Evolutionary conservation across 2,113 vertebrate species (phyloP), one percentile per base, ranked within the genome.

Genomic region (Dipodomys ordii): DNA sequence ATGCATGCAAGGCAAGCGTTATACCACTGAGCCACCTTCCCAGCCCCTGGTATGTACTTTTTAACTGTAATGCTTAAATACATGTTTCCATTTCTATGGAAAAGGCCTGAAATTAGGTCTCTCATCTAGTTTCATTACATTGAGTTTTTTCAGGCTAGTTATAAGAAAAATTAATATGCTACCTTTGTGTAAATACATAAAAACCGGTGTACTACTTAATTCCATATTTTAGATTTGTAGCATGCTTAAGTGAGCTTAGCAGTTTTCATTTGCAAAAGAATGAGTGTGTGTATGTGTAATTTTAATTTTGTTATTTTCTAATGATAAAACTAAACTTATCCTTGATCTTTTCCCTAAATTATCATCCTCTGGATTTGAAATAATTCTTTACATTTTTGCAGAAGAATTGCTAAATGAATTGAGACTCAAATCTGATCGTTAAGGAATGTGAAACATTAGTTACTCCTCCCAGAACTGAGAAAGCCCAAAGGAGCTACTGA

Each of bases 71-170:
- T n/a, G 79, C 13, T 15, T 67, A 25, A 7, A 1, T n/a, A 6
- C 0, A 20, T 81, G 12, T 60, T 87, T 76, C 30, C 67, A 8
- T 79, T 68, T 82, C 46, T 64, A 0, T 92, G 12, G 62, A 72
- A 77, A 87, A 68, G 87, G 83, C 72, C 93, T 57, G 53, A 57
- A 85, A 78, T 84, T 74, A 86, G 30, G 0, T 46, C 92, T 88
- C 92, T 92, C 77, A 88, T 95, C 88, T 96, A 72, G 84, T 96
- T 97, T 96, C 97, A 80, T 87, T 95, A 53, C 53, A 57, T 19
- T 16, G 13, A 57, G 16, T 97, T 95, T 97, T 93, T 96, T 82
- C 35, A 30, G 8, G 53, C 62, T 90, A 46, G 28, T 84, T 72
- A 46, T 32, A 53, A 83, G 68, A 87, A 78, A 77, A 79, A 84